Conservation (phyloP, 2,888 invertebrate genomes). For the Catonia carolina region DNA sequence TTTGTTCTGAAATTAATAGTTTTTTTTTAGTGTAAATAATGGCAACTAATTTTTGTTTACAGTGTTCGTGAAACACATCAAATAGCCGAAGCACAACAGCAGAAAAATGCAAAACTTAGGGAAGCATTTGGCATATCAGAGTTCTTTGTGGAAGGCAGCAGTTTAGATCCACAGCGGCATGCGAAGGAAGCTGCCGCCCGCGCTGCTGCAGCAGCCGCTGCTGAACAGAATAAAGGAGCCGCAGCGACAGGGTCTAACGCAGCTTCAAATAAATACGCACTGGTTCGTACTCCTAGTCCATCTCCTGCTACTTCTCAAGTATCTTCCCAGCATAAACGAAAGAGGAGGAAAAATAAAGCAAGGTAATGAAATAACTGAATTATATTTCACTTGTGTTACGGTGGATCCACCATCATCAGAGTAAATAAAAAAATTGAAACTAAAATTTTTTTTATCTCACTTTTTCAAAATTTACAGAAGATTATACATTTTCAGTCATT, state of each 20-base stretch:
- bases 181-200: constrained; percentile 48
- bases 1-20: too few species aligned
- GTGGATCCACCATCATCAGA: too few species aligned
- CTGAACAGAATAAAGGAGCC: constrained; percentile 21
- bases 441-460: constrained; percentile 7
- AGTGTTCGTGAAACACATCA: constrained; percentile 95
- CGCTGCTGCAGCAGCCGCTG: constrained; percentile 42
- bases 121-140: constrained; percentile 94
- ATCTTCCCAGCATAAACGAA: constrained; percentile 37
- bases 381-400: not conserved
- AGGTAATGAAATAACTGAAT: constrained; percentile 28
- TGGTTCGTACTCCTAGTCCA: constrained; percentile 68
- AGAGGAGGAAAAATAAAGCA: constrained; percentile 39
- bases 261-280: constrained; percentile 51
- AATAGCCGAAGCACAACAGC: constrained; percentile 90
- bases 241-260: not conserved
- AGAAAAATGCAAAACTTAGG: constrained; percentile 86
- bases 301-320: constrained; percentile 44
- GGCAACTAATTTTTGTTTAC: constrained; percentile 39
- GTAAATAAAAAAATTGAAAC: too few species aligned
- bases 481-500: too few species aligned
- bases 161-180: constrained; percentile 75
- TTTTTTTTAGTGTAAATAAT: too few species aligned
- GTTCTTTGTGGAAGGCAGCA: constrained; percentile 88
- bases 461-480: too few species aligned